These are phyloP conservation scores for Oreocharis arfaki DNA, from an alignment of 2,113 vertebrate genomes.

Conservation along the genomic window DNA sequence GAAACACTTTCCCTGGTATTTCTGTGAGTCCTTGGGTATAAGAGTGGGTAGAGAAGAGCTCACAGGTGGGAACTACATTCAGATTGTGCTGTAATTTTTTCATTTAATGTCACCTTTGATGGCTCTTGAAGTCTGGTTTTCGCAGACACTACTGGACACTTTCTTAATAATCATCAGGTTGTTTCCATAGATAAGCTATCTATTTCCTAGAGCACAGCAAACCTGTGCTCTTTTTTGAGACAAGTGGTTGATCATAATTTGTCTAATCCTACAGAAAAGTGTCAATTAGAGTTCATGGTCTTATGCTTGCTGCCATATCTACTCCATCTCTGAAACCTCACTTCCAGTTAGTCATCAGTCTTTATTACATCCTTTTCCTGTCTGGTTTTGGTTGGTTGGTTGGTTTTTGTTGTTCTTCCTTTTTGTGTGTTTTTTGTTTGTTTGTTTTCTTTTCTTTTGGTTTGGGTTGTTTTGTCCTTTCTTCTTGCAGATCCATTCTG, in stretches of 20 bases:
- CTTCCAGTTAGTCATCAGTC: neutral
- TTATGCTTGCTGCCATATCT: neutral
- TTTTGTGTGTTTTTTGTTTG: neutral
- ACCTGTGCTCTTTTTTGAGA: neutral
- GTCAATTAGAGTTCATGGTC: fast-evolving
- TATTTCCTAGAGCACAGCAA: neutral
- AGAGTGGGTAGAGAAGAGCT: neutral
- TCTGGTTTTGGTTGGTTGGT: neutral
- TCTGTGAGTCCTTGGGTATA: neutral
- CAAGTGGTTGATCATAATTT: neutral
- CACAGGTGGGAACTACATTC: neutral
- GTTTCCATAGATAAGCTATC: neutral
- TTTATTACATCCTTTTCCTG: neutral
- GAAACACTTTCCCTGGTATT: neutral
- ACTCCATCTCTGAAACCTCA: neutral
- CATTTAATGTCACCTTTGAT: neutral
- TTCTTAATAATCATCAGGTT: neutral
- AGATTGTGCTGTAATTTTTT: neutral
- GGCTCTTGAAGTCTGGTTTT: neutral
- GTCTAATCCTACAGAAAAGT: neutral
- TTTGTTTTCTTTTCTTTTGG: neutral
- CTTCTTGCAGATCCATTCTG: neutral
- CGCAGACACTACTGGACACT: neutral
- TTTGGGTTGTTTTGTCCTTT: neutral
- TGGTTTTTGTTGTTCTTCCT: neutral